Percentiles rank a stretch among this genome's conserved stretches.
Conservation (phyloP, 2,888 invertebrate genomes). For the Dermolepida albohirtum region DNA sequence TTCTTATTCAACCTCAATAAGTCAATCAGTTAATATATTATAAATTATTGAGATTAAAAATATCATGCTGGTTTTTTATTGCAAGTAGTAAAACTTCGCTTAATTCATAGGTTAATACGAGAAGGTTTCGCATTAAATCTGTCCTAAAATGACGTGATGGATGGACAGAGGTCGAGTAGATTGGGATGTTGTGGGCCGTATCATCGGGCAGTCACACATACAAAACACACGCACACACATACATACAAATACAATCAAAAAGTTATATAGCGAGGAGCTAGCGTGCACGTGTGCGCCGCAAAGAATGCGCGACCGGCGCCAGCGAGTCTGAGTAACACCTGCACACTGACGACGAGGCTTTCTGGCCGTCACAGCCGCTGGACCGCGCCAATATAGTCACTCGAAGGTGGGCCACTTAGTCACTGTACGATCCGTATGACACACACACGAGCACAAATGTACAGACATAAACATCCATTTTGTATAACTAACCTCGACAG, state of each 20-base stretch:
- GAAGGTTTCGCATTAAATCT: no score
- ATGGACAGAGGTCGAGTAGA: no score
- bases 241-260: constrained; percentile 24
- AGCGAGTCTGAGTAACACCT: constrained; percentile 75
- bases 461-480: constrained; percentile 28
- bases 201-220: constrained; percentile 26
- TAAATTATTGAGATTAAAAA: no score
- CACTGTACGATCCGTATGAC: constrained; percentile 39
- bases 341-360: constrained; percentile 62
- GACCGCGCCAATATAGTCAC: constrained; percentile 57
- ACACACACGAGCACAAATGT: constrained; percentile 27
- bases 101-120: no score
- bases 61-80: no score
- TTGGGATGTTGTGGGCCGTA: constrained; percentile 28
- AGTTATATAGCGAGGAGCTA: constrained; percentile 39
- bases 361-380: constrained; percentile 52
- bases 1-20: no score
- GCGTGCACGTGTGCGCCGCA: constrained; percentile 65
- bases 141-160: no score
- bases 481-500: constrained; percentile 40
- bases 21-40: no score
- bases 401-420: constrained; percentile 54
- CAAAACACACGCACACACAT: constrained; percentile 1
- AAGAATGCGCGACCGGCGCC: constrained; percentile 74
- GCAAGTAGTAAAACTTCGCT: no score